Conservation (phyloP, 2,113 vertebrate species). For the Engraulis encrasicolus region DNA sequence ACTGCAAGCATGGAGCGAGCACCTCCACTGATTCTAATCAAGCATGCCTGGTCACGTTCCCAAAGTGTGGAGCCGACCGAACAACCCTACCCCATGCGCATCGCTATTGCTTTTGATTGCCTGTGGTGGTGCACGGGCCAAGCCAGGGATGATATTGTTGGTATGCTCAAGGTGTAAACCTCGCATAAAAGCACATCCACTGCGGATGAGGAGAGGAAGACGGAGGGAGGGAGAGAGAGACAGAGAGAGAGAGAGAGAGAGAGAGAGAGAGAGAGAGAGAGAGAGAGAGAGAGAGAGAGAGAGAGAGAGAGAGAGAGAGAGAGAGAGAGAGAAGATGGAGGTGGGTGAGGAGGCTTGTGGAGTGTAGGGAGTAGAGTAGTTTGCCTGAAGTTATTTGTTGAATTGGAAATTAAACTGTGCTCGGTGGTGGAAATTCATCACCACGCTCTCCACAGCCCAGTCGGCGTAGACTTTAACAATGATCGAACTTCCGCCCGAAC, state of each 20-base stretch:
- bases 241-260: too few species aligned
- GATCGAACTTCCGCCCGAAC: not conserved
- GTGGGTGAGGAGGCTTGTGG: not conserved
- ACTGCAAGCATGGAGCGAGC: not conserved
- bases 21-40: not conserved
- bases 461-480: not conserved
- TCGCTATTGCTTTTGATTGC: not conserved
- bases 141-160: not conserved
- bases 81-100: not conserved
- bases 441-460: not conserved
- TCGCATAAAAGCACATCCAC: not conserved
- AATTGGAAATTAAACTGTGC: conserved; percentile 18
- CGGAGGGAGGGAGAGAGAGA: too few species aligned
- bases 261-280: too few species aligned
- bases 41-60: not conserved
- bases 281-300: too few species aligned
- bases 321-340: too few species aligned
- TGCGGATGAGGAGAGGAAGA: not conserved
- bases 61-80: not conserved
- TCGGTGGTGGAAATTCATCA: conserved; percentile 3
- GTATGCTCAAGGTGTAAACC: not conserved
- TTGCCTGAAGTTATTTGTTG: not conserved
- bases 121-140: not conserved
- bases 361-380: not conserved
- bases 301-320: too few species aligned